These are phyloP conservation scores for Murina feae DNA, from an alignment of 2,113 vertebrate species.

Conservation along the genomic window DNA sequence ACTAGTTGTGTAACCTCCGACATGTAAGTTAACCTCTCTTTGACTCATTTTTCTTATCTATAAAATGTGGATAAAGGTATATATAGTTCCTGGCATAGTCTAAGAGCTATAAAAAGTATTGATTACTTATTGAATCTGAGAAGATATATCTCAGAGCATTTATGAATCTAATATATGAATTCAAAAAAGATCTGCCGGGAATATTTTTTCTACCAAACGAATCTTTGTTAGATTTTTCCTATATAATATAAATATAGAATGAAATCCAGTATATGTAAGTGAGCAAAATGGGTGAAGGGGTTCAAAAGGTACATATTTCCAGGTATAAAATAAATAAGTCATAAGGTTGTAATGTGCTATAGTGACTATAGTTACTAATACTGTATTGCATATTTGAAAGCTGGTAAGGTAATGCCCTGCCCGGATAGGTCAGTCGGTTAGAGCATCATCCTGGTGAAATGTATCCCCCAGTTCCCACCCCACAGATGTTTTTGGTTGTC, in stretches of 20 bases:
- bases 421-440: too few species aligned
- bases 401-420: neutral
- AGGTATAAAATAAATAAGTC: too few species aligned
- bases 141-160: neutral
- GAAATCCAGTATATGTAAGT: too few species aligned
- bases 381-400: neutral
- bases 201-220: neutral
- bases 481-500: neutral
- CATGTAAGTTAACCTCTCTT: neutral
- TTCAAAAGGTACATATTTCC: too few species aligned
- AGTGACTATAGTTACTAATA: neutral
- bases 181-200: neutral
- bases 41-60: neutral
- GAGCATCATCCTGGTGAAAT: neutral
- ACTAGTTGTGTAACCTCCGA: neutral
- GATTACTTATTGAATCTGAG: neutral
- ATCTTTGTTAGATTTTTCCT: neutral
- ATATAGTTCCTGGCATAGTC: neutral
- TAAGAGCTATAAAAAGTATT: neutral
- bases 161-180: neutral
- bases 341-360: too few species aligned
- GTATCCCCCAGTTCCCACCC: neutral
- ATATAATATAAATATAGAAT: too few species aligned
- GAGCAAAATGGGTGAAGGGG: too few species aligned
- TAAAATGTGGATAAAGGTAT: neutral